These are phyloP conservation scores for Rhea americana DNA, from an alignment of 2,113 vertebrate species.

Conservation along the genomic window DNA sequence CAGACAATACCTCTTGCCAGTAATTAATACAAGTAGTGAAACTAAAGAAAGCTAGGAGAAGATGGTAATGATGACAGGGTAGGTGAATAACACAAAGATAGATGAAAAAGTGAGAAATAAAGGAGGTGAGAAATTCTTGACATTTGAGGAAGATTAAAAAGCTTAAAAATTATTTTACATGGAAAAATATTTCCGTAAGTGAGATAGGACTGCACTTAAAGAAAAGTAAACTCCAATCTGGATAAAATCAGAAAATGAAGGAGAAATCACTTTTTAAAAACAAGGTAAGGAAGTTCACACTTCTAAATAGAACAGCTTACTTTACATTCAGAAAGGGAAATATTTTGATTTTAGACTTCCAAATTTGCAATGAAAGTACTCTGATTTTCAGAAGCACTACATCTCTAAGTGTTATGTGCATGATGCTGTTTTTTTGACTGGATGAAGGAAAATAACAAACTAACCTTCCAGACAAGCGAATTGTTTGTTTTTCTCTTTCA, in stretches of 20 bases:
- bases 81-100: background rate
- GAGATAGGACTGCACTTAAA: background rate
- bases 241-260: background rate
- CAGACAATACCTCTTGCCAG: background rate
- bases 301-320: background rate
- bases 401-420: constrained; percentile 24
- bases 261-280: background rate
- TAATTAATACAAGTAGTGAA: background rate
- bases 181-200: background rate
- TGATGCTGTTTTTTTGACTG: constrained; percentile 4
- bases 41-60: background rate
- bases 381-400: background rate
- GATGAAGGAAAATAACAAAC: constrained; percentile 50
- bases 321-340: background rate
- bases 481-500: constrained; percentile 67
- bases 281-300: background rate
- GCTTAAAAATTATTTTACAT: background rate
- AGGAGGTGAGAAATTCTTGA: background rate
- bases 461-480: constrained; percentile 48
- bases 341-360: background rate
- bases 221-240: background rate
- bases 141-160: background rate
- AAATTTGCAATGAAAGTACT: constrained; percentile 31
- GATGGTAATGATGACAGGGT: background rate
- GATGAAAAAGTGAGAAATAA: background rate